Percentiles rank a stretch among this genome's conserved stretches.
These are phyloP conservation scores for Chelidonichthys spinosus DNA, from an alignment of 2,797 vertebrate species.

Conservation along the genomic window DNA sequence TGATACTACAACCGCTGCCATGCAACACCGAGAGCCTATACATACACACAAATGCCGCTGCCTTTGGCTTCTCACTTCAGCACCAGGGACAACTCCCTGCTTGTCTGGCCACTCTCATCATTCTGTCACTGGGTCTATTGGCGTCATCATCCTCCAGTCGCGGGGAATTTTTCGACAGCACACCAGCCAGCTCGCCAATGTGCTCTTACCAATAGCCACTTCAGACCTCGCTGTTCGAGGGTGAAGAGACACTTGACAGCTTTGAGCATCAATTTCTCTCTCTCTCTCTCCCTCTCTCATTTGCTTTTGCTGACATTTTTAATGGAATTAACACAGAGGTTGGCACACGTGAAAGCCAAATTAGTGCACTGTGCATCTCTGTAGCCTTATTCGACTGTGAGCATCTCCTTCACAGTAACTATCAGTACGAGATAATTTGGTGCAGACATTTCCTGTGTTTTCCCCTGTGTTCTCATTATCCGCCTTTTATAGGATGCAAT, in stretches of 20 bases:
- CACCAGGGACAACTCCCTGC: constrained; percentile 17
- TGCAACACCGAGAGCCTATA: constrained; percentile 11
- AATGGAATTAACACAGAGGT: constrained; percentile 45
- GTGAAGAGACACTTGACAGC: constrained; percentile 71
- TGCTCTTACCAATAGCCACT: constrained; percentile 60
- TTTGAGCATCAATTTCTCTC: constrained; percentile 47
- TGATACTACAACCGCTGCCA: constrained; percentile 32
- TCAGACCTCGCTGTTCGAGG: constrained; percentile 49
- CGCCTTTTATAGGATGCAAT: constrained; percentile 64
- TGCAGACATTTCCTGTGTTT: constrained; percentile 60
- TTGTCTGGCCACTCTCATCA: constrained; percentile 23
- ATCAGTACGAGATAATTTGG: constrained; percentile 60
- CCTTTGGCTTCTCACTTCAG: constrained; percentile 13
- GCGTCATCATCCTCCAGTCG: constrained; percentile 26
- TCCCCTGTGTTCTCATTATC: constrained; percentile 81
- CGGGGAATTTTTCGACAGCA: constrained; percentile 34
- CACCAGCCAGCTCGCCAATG: constrained; percentile 36
- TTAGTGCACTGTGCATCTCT: constrained; percentile 28
- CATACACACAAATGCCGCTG: constrained; percentile 7
- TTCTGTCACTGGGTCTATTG: constrained; percentile 14
- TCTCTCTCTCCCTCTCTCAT: constrained; percentile 18
- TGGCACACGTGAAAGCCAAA: constrained; percentile 40
- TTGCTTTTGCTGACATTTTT: constrained; percentile 46
- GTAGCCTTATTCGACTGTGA: constrained; percentile 55
- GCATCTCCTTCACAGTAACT: constrained; percentile 48